Base-by-base conservation (phyloP, 2,113 vertebrate species). In the Cololabis saira region DNA sequence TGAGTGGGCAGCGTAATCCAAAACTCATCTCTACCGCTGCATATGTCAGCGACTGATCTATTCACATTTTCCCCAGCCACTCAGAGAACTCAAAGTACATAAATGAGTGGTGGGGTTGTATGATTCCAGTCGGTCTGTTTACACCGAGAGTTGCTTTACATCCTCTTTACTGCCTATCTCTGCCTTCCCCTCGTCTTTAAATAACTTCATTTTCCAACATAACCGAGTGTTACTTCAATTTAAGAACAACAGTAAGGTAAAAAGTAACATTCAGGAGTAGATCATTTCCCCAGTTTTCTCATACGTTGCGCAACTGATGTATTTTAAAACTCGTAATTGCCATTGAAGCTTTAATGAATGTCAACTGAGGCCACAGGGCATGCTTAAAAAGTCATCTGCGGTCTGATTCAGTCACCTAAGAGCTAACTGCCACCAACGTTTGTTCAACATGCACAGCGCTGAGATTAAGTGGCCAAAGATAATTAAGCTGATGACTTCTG, bases 1-100 rank as follows among this genome's bases (percentile, higher is more conserved):
- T 27, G 77, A 50, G 74, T 71, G 64, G 71, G 77, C 65, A 27
- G 56, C 49, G 64, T 57, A 60, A 75, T 74, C 47, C 14, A 40
- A 16, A 53, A 17, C 37, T 63, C 42, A 55, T 53, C 52, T 18
- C 61, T 42, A 53, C 27, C 54, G 56, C 30, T 54, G 48, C 52
- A 57, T 51, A 60, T 66, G 67, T 37, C 48, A 14, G n/a, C 55
- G 18, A 15, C 33, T 27, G 67, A 80, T 66, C 66, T 61, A 62
- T 56, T 27, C 15, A 61, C 9, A 64, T 22, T 61, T 54, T 37
- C 51, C 48, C 44, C 2, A 8, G 59, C 48, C 8, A 37, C 51
- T 21, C 48, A 52, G 50, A 24, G 6, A 16, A 41, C 6, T 37
- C 33, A 37, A 37, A 37, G 33, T 37, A 11, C 6, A 37, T 37